Percentiles rank a stretch among this genome's conserved stretches.
These are phyloP conservation scores for Gonocerus acuteangulatus DNA, from an alignment of 2,888 invertebrate species.

Conservation along the genomic window DNA sequence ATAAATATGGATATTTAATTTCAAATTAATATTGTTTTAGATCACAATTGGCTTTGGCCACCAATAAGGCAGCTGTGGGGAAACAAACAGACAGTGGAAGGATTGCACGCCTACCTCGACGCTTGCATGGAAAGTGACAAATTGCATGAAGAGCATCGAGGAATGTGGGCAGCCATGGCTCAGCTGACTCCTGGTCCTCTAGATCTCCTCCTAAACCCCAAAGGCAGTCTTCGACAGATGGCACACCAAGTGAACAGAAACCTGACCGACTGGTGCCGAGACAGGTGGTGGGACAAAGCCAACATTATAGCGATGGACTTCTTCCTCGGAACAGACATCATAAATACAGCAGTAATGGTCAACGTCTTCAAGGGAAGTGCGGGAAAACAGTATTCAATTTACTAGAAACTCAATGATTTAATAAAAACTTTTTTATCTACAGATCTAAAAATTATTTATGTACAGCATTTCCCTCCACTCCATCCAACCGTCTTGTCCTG, in stretches of 20 bases:
- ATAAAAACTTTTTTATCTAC: not conserved
- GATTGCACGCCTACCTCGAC: slow-evolving; percentile 42
- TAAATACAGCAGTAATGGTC: slow-evolving; percentile 46
- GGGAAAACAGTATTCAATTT: slow-evolving; percentile 27
- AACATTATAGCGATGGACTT: slow-evolving; percentile 50
- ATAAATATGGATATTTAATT: no score
- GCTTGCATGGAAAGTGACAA: slow-evolving; percentile 39
- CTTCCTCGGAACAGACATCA: slow-evolving; percentile 48
- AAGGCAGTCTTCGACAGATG: slow-evolving; percentile 35
- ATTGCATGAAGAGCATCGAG: slow-evolving; percentile 19
- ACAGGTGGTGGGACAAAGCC: slow-evolving; percentile 44
- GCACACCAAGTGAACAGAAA: slow-evolving; percentile 42
- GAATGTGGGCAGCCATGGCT: slow-evolving; percentile 47
- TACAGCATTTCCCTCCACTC: no score
- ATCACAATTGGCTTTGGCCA: slow-evolving; percentile 56
- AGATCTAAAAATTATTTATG: no score
- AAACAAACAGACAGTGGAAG: slow-evolving; percentile 44
- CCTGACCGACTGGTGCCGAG: slow-evolving; percentile 45
- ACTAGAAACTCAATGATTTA: not conserved
- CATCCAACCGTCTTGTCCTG: no score
- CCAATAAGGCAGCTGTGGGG: slow-evolving; percentile 58
- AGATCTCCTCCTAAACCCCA: slow-evolving; percentile 40
- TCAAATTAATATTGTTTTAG: slow-evolving; percentile 46
- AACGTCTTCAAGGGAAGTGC: slow-evolving; percentile 40
- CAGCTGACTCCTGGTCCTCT: slow-evolving; percentile 48